These are phyloP conservation scores for Nemurella pictetii DNA, from an alignment of 2,888 invertebrate genomes.

Conservation along the genomic window DNA sequence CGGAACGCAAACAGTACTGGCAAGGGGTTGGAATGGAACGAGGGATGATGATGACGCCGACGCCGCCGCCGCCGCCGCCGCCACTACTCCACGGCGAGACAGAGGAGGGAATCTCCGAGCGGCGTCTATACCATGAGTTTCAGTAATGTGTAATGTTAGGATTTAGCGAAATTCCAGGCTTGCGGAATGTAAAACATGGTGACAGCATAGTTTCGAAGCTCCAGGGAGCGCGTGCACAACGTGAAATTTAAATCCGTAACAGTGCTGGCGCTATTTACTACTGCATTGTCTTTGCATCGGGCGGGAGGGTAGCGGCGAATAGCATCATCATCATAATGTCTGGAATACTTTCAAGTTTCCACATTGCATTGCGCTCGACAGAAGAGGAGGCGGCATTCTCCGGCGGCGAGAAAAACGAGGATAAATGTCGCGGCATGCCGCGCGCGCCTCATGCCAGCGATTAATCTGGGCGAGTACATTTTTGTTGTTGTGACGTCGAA, in stretches of 20 bases:
- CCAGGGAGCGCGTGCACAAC: background rate
- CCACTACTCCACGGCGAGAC: background rate
- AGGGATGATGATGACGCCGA: too few relatives aligned
- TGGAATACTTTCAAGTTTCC: background rate
- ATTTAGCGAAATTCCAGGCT: constrained; percentile 4
- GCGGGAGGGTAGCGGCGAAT: background rate
- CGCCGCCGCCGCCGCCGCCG: too few relatives aligned
- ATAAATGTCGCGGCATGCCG: background rate
- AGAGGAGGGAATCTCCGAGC: background rate
- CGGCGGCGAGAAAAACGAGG: background rate
- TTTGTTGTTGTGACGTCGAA: too few relatives aligned
- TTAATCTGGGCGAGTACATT: background rate
- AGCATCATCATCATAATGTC: background rate
- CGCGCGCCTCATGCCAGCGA: background rate
- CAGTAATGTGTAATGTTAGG: constrained; percentile 4
- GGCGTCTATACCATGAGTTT: background rate
- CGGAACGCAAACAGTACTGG: too few relatives aligned
- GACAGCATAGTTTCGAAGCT: constrained; percentile 13
- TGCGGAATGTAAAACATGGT: constrained; percentile 10
- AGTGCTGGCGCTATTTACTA: background rate
- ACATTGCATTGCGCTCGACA: background rate
- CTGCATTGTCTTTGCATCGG: background rate
- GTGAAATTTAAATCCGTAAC: background rate
- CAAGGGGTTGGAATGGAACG: too few relatives aligned
- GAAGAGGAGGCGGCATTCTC: background rate